These are phyloP conservation scores for Corythornis madagascariensis DNA, from an alignment of 2,113 vertebrate genomes.

Conservation along the genomic window DNA sequence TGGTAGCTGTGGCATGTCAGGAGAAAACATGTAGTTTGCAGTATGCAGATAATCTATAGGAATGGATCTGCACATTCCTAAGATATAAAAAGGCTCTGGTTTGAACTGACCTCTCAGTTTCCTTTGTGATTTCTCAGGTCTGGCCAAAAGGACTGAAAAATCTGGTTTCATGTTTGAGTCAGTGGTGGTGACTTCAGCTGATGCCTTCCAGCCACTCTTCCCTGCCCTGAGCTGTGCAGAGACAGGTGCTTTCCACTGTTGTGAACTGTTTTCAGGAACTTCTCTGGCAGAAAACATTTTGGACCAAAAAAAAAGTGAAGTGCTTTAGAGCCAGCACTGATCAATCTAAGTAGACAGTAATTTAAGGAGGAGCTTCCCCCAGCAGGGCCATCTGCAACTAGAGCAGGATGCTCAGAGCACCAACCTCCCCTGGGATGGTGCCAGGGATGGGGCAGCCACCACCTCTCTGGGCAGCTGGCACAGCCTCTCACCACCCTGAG, in stretches of 20 bases:
- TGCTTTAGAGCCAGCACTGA: neutral
- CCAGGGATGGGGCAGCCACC: neutral
- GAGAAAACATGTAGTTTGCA: neutral
- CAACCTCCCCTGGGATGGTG: neutral
- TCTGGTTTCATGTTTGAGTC: neutral
- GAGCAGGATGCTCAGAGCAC: neutral
- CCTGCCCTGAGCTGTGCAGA: neutral
- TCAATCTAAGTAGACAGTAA: neutral
- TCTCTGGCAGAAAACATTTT: neutral
- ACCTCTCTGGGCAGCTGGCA: neutral
- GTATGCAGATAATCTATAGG: constrained; percentile 1
- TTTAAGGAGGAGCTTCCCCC: neutral
- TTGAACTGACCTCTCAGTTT: neutral
- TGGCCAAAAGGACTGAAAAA: neutral
- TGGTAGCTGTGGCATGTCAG: constrained; percentile 4
- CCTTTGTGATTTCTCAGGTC: neutral
- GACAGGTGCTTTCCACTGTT: neutral
- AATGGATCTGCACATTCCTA: neutral
- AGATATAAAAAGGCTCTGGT: neutral
- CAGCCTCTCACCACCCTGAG: neutral
- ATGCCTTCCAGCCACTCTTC: neutral
- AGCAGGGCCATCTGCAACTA: neutral
- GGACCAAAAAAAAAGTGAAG: neutral
- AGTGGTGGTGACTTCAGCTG: neutral
- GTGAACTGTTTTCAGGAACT: neutral